Base-by-base conservation (phyloP, 2,797 vertebrate species). In the Cuniculus paca region DNA sequence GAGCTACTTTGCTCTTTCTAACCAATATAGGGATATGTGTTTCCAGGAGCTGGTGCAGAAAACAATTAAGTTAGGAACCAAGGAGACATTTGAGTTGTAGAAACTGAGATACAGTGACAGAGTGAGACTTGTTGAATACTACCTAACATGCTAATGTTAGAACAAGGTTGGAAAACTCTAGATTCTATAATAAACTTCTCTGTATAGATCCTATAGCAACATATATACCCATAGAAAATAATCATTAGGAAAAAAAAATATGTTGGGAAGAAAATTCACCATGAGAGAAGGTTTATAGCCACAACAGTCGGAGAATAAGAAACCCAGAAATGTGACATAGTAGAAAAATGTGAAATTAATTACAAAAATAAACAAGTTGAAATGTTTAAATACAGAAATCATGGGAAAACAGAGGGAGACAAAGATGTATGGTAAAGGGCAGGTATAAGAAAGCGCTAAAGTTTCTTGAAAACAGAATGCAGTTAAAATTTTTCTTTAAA, bases 361-460 rank as follows among this genome's bases (percentile, higher is more conserved):
- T 61, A 48, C 4, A 36, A 75, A 92, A 95, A 88, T 65, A 58
- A 63, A 68, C 61, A 75, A 24, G 24, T 17, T 60, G 22, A 92
- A 85, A 94, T 74, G 6, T 77, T 80, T 63, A 72, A 78, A 54
- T 83, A 45, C 52, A 88, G 28, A 96, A 77, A 87, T 72, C 80
- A 68, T 42, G 68, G 39, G 56, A 78, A 68, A 77, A 48, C 36
- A 96, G 20, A 24, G 7, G 11, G 22, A 22, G 24, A 39, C 84
- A 56, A 83, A 42, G 3, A 3, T 65, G 72, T 50, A 10, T 92
- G 16, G 2, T 77, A 87, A 91, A 19, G 19, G 34, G 1, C 4
- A 77, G 22, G 86, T 4, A 60, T 88, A 20, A 78, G 48, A 93
- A 81, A 81, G 5, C 88, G 39, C 17, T 70, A 77, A 63, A 84